These are phyloP conservation scores for Chinchilla lanigera DNA, from an alignment of 2,113 vertebrate species.

Conservation along the genomic window DNA sequence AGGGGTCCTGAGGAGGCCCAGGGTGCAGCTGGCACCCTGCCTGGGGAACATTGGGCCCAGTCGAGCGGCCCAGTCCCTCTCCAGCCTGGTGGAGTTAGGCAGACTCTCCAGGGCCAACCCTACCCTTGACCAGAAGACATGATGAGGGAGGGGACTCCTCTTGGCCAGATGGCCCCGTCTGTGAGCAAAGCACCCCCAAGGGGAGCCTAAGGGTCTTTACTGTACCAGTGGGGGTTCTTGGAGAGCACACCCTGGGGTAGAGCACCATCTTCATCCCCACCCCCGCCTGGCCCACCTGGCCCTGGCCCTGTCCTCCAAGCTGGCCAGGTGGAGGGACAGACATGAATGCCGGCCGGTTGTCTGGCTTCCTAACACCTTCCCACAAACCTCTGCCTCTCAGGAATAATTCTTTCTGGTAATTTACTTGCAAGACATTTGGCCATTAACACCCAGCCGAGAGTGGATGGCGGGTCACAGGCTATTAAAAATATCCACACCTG, in stretches of 20 bases:
- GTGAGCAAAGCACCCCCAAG: accelerated
- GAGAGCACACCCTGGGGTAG: not conserved
- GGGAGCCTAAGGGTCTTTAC: not conserved
- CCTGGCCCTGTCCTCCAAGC: not conserved
- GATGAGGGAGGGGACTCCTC: accelerated
- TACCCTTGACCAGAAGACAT: not conserved
- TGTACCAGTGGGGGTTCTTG: accelerated
- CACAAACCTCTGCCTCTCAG: constrained; percentile 75
- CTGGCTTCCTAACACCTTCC: constrained; percentile 32
- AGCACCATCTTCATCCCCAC: too few relatives aligned
- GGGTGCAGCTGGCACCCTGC: too few relatives aligned
- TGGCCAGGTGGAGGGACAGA: accelerated
- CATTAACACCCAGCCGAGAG: constrained; percentile 87
- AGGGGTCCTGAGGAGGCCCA: not conserved
- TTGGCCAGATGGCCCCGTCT: accelerated
- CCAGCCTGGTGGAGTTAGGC: accelerated
- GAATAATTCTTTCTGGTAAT: constrained; percentile 80
- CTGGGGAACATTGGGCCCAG: not conserved
- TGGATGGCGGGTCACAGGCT: constrained; percentile 82
- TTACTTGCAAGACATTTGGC: constrained; percentile 87
- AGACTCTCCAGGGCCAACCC: accelerated
- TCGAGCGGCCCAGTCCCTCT: not conserved
- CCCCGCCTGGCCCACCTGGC: not conserved
- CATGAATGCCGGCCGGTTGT: not conserved
- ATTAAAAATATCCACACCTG: constrained; percentile 81